Conservation (phyloP, 2,113 vertebrate genomes). For the Neomonachus schauinslandi region DNA sequence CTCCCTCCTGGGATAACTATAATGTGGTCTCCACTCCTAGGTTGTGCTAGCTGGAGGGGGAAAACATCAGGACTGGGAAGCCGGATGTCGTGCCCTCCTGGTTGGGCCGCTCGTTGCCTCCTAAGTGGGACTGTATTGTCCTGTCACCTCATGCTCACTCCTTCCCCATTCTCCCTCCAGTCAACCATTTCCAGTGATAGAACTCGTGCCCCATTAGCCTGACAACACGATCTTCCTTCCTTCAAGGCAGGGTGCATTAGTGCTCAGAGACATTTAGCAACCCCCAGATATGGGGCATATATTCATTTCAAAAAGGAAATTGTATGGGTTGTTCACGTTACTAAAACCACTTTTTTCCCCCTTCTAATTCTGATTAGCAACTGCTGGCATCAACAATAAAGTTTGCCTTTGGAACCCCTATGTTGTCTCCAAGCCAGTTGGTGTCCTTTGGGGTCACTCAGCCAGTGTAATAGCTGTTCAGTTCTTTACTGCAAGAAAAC, state of each 20-base stretch:
- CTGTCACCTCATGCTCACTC: fast-evolving
- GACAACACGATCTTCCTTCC: background rate
- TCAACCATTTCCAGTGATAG: background rate
- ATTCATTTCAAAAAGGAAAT: slow-evolving; percentile 39
- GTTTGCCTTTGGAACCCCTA: slow-evolving; percentile 92
- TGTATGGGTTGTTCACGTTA: background rate
- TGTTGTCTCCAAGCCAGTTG: slow-evolving; percentile 87
- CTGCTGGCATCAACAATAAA: slow-evolving; percentile 89
- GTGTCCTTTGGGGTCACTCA: slow-evolving; percentile 87
- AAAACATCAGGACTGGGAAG: background rate
- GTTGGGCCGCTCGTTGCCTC: background rate
- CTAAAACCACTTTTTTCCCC: slow-evolving; percentile 45
- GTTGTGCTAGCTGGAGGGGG: background rate
- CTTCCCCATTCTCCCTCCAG: background rate
- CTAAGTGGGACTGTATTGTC: background rate
- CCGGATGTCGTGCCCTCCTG: background rate
- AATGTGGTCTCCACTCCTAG: background rate
- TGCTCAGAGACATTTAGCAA: background rate
- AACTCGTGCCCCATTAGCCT: background rate
- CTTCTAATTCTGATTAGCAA: slow-evolving; percentile 84
- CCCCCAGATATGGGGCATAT: background rate
- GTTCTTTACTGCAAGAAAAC: slow-evolving; percentile 88
- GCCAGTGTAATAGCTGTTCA: slow-evolving; percentile 86
- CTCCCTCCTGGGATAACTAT: background rate
- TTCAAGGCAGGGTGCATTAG: background rate